Evolutionary conservation across 2,113 vertebrate species (phyloP).

Genomic region (Ageneiosus marmoratus): DNA sequence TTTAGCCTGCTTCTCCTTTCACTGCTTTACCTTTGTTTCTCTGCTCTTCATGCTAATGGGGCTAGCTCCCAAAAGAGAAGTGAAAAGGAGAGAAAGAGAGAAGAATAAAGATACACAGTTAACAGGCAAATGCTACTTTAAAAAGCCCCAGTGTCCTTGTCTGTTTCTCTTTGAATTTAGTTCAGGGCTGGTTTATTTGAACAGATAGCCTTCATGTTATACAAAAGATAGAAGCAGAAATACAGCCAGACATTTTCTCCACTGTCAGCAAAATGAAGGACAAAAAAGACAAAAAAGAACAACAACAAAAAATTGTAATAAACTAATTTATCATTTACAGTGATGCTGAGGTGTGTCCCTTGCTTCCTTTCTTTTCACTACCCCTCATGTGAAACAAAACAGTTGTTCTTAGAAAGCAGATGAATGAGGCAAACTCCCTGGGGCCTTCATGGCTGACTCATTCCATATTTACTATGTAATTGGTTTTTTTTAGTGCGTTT

Average conservation of each 20-base stretch:
- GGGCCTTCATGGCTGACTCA: constrained; percentile 69
- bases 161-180: background rate
- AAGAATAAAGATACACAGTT: background rate
- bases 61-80: constrained; percentile 15
- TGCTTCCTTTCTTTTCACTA: constrained; percentile 44
- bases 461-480: constrained; percentile 78
- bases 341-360: constrained; percentile 57
- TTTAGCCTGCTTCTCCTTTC: constrained; percentile 5
- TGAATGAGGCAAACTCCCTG: constrained; percentile 66
- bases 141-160: constrained; percentile 5
- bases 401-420: constrained; percentile 71
- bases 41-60: background rate
- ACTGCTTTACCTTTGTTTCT: background rate
- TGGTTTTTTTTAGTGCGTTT: constrained; percentile 80
- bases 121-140: background rate
- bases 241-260: constrained; percentile 24
- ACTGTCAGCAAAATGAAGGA: constrained; percentile 49
- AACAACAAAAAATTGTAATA: constrained; percentile 7
- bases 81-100: background rate
- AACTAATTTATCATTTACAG: constrained; percentile 62
- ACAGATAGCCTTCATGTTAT: background rate
- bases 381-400: constrained; percentile 63
- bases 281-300: background rate
- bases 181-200: background rate
- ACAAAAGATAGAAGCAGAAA: constrained; percentile 29